Base-by-base conservation (phyloP, 2,113 vertebrate genomes). In the Brachyistius frenatus region DNA sequence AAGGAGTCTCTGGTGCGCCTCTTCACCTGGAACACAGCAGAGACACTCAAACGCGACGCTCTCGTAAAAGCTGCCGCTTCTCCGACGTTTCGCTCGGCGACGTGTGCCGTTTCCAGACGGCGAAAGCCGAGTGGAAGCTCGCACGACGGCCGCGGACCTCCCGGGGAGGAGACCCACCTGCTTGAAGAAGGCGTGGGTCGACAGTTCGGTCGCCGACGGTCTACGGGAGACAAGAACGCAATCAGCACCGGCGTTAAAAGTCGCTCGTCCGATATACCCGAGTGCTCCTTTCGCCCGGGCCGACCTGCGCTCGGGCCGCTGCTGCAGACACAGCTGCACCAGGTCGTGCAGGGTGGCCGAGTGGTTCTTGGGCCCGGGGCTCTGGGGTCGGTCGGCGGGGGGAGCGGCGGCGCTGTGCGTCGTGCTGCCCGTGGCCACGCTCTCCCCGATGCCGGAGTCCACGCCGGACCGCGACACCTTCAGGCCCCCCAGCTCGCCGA, bases 371-470 rank as follows among this genome's bases (percentile, higher is more conserved):
- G 96, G 94, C 36, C 91, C 94, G 0, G 97, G 96, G 57, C 96
- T 96, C 75, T 96, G 96, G 30, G 96, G 91, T 71, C 95, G 92
- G 81, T 99, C 97, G 4, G 95, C 92, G 2, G 94, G 95, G 52
- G 95, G 96, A 15, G 95, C 96, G 0, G 94, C 95, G 83, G 95
- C 94, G 62, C 96, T 96, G 70, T 85, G 96, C 2, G 95, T 96
- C 86, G 97, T 94, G 79, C 96, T 97, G 8, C 95, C 94, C 0
- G 94, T 94, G 30, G 95, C 95, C 5, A 96, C 95, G 55, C 96
- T 97, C 88, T 97, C 98, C 53, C 97, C 97, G 67, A 99, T 99
- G 77, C 98, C 98, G 5, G 97, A 99, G 90, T 99, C 98, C 75
- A 98, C 92, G 5, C 97, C 97, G 0, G 98, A 98, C 0, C 93